Evolutionary conservation across 2,113 vertebrate species (phyloP).

Genomic region (Leuciscus idus): DNA sequence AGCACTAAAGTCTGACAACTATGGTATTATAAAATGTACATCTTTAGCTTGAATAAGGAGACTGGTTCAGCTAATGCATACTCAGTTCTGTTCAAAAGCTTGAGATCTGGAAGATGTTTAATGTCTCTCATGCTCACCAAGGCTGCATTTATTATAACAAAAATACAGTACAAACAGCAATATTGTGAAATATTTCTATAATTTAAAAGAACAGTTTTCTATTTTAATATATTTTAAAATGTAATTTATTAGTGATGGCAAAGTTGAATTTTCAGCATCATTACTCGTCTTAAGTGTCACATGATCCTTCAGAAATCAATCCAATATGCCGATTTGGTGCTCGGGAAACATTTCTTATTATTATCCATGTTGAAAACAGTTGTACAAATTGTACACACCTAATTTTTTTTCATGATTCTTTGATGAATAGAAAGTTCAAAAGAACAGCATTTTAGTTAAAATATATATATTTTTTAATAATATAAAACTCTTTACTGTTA

Average conservation of each 20-base stretch:
- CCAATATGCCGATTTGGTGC: neutral
- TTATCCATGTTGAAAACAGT: neutral
- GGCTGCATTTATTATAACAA: neutral
- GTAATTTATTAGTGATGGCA: neutral
- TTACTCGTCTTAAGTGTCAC: neutral
- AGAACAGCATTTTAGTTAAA: no score
- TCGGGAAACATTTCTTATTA: neutral
- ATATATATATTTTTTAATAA: no score
- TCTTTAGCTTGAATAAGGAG: neutral
- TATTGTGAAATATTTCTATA: neutral
- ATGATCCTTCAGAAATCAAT: neutral
- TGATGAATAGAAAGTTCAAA: neutral
- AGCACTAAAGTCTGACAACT: neutral
- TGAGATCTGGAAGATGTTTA: neutral
- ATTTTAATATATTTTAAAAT: neutral
- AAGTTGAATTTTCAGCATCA: neutral
- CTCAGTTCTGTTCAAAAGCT: neutral
- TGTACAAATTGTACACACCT: neutral
- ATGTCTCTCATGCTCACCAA: no score
- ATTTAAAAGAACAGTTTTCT: neutral
- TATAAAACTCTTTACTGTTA: no score
- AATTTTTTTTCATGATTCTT: neutral
- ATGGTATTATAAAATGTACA: neutral
- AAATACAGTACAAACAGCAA: neutral
- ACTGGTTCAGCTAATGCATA: neutral